phyloP scores from a whole-genome alignment of 2,888 invertebrate species.

The Lepidochrysops patricia region DNA sequence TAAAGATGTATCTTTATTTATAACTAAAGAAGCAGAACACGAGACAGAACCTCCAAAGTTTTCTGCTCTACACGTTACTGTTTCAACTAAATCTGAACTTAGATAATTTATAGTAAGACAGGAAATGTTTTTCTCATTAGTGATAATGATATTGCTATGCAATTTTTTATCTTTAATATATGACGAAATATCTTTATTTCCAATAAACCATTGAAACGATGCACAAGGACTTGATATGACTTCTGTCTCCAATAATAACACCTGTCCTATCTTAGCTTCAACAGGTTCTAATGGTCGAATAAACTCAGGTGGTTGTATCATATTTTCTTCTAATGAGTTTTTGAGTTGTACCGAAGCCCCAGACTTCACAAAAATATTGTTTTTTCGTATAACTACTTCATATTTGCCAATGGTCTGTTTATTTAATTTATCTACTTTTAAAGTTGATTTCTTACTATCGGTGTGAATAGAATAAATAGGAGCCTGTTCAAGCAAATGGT shows the following conservation, averaged over 20 bases:
- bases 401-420: conserved; percentile 90
- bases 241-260: conserved; percentile 83
- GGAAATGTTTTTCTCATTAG: conserved; percentile 83
- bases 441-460: conserved; percentile 76
- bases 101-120: conserved; percentile 84
- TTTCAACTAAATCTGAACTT: conserved; percentile 79
- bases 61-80: conserved; percentile 90
- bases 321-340: conserved; percentile 73
- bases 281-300: conserved; percentile 81
- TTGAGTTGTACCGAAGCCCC: conserved; percentile 88
- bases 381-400: conserved; percentile 85
- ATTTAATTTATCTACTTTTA: conserved; percentile 79
- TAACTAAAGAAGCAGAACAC: conserved; percentile 83
- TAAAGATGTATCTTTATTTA: conserved; percentile 69
- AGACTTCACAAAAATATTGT: conserved; percentile 84
- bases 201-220: conserved; percentile 91
- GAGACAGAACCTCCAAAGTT: conserved; percentile 92
- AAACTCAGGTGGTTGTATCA: conserved; percentile 82
- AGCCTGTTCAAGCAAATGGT: conserved; percentile 80
- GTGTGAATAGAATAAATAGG: conserved; percentile 76
- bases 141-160: conserved; percentile 79
- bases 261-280: conserved; percentile 81
- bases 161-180: conserved; percentile 73
- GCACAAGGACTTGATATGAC: conserved; percentile 86
- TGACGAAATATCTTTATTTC: conserved; percentile 79